phyloP scores from a whole-genome alignment of 1,140 invertebrate species.

The Carposina sasakii region DNA sequence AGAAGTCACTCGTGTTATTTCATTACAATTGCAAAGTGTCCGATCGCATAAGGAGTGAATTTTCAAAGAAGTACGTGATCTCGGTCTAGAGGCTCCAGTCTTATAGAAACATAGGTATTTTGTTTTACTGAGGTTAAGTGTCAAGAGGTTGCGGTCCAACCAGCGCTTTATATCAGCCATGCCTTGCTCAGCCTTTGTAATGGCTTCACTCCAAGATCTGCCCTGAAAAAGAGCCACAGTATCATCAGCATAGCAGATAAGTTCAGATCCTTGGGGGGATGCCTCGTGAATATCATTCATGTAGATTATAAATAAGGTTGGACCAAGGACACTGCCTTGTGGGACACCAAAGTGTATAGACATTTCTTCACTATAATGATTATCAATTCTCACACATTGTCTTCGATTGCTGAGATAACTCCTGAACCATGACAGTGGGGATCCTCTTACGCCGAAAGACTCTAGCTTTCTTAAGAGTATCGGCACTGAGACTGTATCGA shows the following conservation, averaged over 20 bases:
- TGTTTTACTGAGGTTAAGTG: not conserved
- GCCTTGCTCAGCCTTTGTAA: not conserved
- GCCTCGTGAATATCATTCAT: not conserved
- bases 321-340: not conserved
- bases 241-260: not conserved
- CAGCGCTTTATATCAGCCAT: not conserved
- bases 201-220: not conserved
- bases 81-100: not conserved
- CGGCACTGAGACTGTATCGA: not conserved
- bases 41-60: no score
- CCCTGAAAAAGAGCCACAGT: not conserved
- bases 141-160: not conserved
- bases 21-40: no score
- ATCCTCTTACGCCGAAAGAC: not conserved
- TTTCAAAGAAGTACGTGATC: no score
- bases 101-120: not conserved
- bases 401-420: not conserved
- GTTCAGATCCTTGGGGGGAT: no score
- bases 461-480: not conserved
- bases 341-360: not conserved
- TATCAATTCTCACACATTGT: not conserved
- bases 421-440: not conserved
- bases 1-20: no score
- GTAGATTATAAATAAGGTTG: not conserved
- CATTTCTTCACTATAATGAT: not conserved